A percentile compares a stretch with the other conserved stretches of the same genome.
phyloP scores from a whole-genome alignment of 2,113 vertebrate species.

The Thermophis baileyi region DNA sequence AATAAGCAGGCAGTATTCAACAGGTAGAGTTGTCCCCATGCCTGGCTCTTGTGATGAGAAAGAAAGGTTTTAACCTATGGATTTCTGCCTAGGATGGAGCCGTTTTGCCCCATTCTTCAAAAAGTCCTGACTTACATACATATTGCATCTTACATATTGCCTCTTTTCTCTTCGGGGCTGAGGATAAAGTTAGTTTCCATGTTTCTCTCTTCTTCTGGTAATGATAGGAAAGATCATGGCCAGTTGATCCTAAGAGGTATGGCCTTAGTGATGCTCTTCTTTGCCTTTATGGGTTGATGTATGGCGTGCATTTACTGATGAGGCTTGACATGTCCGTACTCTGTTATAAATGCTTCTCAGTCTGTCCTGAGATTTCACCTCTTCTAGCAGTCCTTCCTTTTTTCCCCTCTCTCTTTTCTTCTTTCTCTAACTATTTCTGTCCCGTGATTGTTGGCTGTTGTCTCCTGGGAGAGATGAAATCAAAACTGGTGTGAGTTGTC shows the following conservation, averaged over 20 bases:
- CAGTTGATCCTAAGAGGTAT: neutral
- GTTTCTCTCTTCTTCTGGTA: neutral
- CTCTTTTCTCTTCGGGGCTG: neutral
- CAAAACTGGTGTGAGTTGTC: neutral
- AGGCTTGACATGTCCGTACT: neutral
- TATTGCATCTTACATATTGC: neutral
- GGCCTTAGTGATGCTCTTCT: neutral
- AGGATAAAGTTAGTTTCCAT: neutral
- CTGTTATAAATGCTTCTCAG: neutral
- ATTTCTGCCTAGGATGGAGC: neutral
- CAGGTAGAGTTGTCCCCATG: neutral
- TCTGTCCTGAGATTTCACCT: neutral
- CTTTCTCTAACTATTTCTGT: neutral
- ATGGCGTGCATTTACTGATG: neutral
- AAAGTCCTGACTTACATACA: neutral
- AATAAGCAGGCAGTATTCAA: neutral
- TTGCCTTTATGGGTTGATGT: neutral
- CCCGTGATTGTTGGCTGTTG: neutral
- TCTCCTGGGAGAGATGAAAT: neutral
- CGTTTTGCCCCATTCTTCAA: no score
- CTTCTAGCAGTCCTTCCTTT: neutral
- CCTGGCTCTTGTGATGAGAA: neutral
- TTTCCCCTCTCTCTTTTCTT: neutral
- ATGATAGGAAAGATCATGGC: neutral
- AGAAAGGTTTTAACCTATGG: neutral